Evolutionary conservation across 1,140 invertebrate genomes (phyloP), one percentile per base, ranked within the genome.

Genomic region (Danaus melanippus): DNA sequence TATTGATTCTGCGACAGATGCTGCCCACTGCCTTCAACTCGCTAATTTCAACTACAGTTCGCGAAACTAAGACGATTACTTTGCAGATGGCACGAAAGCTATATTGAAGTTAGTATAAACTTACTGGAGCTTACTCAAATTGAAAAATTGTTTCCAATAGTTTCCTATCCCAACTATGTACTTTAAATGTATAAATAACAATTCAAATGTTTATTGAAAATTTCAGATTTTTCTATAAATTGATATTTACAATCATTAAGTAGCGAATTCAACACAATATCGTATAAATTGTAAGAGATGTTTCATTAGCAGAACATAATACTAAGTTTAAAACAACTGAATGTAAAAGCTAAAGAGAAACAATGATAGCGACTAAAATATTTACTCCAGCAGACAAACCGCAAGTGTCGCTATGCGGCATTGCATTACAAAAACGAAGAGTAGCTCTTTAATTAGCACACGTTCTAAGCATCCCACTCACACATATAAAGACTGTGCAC

Each of bases 401-500:
- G 56, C 69, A 63, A 69, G 67, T 66, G 60, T 62, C 67, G 60
- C 58, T 52, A 50, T 53, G 54, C 51, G 49, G 67, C 52, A 50
- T 69, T 64, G 59, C 39, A 62, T 70, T 69, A 71, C 72, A 69
- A 75, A 75, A 69, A 72, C 71, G 56, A 67, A 69, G 61, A 70
- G 55, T 59, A 50, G 43, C 64, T 64, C 67, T 69, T 71, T 68
- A 73, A 73, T 77, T 73, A 74, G 66, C 58, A 56, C 62, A 46
- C 58, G 49, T 46, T 54, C 60, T 56, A 58, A 58, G 56, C 61
- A 55, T 48, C 61, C 46, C 48, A 53, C 12, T 46, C 56, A 53
- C 53, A 48, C 50, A 12, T 49, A 49, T 49, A 40, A 49, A 49
- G 11, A 49, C 47, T 49, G 21, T 49, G 47, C 32, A 39, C 32